phyloP scores from a whole-genome alignment of 2,888 invertebrate species.

The Agrenia bidenticulata region DNA sequence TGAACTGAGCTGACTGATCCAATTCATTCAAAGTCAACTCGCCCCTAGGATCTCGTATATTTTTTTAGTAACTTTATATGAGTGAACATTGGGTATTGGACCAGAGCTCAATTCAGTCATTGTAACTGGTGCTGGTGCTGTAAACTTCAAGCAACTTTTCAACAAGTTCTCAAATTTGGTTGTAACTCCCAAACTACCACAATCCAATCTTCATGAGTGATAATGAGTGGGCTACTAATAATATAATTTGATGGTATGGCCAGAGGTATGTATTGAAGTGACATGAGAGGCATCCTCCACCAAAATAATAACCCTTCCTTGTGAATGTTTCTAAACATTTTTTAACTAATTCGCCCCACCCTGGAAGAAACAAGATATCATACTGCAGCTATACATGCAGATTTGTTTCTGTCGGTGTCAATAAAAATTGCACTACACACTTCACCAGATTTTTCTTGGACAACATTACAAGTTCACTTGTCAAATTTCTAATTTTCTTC shows the following conservation, averaged over 20 bases:
- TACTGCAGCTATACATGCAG: neutral
- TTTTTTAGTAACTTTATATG: too few species aligned
- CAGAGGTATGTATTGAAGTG: too few species aligned
- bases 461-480: neutral
- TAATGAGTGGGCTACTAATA: conserved; percentile 9
- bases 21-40: too few species aligned
- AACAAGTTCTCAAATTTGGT: conserved; percentile 17
- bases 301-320: too few species aligned
- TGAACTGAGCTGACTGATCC: too few species aligned
- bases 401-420: neutral
- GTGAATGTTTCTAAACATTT: too few species aligned
- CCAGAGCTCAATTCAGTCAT: too few species aligned
- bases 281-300: too few species aligned
- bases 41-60: too few species aligned
- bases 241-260: neutral
- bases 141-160: conserved; percentile 20
- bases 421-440: conserved; percentile 1
- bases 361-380: neutral
- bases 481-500: neutral
- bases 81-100: too few species aligned
- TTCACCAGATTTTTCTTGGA: neutral
- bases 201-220: conserved; percentile 7
- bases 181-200: too few species aligned
- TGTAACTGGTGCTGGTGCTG: neutral
- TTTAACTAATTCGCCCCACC: conserved; percentile 6